Conservation (phyloP, 2,888 invertebrate species). For the Erebia palarica region DNA sequence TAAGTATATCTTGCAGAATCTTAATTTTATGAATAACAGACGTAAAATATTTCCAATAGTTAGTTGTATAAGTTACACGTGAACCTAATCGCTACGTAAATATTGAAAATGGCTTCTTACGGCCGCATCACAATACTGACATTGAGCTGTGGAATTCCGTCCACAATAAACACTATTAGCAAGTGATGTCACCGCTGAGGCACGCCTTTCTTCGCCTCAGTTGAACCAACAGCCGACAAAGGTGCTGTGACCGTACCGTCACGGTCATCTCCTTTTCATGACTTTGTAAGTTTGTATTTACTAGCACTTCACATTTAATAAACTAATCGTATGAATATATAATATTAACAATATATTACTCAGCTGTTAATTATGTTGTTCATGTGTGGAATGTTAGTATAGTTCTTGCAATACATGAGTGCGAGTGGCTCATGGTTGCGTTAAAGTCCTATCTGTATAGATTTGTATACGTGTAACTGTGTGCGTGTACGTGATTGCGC, state of each 20-base stretch:
- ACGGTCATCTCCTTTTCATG: slow-evolving; percentile 24
- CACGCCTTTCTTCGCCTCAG: slow-evolving; percentile 55
- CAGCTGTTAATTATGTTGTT: no score
- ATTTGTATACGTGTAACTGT: no score
- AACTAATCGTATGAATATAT: background rate
- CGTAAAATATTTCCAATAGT: no score
- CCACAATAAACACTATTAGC: slow-evolving; percentile 28
- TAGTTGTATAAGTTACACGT: no score
- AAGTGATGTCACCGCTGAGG: slow-evolving; percentile 64
- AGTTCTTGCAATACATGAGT: background rate
- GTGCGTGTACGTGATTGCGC: no score
- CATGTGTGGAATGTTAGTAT: slow-evolving; percentile 1
- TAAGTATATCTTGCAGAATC: no score
- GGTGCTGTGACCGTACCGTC: slow-evolving; percentile 33
- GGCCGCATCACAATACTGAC: slow-evolving; percentile 19
- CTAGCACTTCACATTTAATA: background rate
- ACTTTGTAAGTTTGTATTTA: background rate
- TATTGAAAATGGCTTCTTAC: background rate
- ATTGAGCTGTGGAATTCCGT: slow-evolving; percentile 24
- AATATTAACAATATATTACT: background rate
- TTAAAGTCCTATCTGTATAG: no score
- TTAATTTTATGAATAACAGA: no score
- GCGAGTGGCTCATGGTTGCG: no score
- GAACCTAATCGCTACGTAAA: background rate
- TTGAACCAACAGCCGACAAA: slow-evolving; percentile 58